Percentiles rank a stretch among this genome's conserved stretches.
Conservation (phyloP, 2,797 vertebrate species). For the Rhinogobio ventralis region DNA sequence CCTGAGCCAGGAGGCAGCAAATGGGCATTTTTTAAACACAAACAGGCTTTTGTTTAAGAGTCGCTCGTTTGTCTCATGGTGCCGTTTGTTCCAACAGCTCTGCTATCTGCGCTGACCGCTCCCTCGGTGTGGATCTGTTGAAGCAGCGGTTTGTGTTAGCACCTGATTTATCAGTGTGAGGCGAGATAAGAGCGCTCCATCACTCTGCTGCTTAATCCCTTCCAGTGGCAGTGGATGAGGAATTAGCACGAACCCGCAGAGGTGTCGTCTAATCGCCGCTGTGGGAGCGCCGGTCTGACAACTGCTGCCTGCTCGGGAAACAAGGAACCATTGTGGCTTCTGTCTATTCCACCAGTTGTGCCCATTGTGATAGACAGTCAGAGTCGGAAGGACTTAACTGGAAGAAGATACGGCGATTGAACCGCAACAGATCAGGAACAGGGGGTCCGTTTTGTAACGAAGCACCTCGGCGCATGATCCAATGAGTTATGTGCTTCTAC, state of each 20-base stretch:
- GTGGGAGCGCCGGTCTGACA: slow-evolving; percentile 39
- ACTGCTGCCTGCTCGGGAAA: slow-evolving; percentile 37
- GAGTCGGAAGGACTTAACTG: slow-evolving; percentile 11
- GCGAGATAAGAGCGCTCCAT: slow-evolving; percentile 74
- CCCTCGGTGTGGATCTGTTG: slow-evolving; percentile 35
- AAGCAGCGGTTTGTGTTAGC: slow-evolving; percentile 63
- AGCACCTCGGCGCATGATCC: slow-evolving; percentile 17
- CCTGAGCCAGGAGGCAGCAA: slow-evolving; percentile 66
- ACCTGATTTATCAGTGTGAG: slow-evolving; percentile 77
- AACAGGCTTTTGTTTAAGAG: slow-evolving; percentile 62
- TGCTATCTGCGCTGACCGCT: slow-evolving; percentile 38
- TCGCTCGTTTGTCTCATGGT: slow-evolving; percentile 59
- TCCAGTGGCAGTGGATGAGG: slow-evolving; percentile 65
- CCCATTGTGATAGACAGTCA: slow-evolving; percentile 16
- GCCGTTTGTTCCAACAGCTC: slow-evolving; percentile 61
- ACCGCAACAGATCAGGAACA: slow-evolving; percentile 16
- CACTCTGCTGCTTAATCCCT: slow-evolving; percentile 72
- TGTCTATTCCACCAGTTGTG: slow-evolving; percentile 20
- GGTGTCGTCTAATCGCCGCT: slow-evolving; percentile 55
- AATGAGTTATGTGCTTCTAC: not conserved
- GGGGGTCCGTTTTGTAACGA: not conserved
- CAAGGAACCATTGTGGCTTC: slow-evolving; percentile 52
- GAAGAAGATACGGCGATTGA: slow-evolving; percentile 15
- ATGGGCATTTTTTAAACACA: slow-evolving; percentile 68
- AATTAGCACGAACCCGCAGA: slow-evolving; percentile 53